phyloP scores from a whole-genome alignment of 2,797 vertebrate species.

The Phoxinus dragarum region DNA sequence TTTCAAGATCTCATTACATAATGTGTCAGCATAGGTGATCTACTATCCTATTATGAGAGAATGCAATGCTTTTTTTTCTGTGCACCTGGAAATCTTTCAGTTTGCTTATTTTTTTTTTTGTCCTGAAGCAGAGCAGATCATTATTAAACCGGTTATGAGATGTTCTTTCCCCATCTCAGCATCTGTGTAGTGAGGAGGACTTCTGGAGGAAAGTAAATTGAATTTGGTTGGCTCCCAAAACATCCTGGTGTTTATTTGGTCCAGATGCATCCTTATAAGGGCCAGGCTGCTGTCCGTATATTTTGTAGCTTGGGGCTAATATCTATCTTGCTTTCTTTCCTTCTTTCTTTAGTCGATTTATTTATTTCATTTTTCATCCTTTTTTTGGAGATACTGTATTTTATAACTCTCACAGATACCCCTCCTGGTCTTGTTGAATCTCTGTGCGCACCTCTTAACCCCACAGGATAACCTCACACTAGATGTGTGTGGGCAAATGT shows the following conservation, averaged over 20 bases:
- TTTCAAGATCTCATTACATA: background rate
- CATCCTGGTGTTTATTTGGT: constrained; percentile 41
- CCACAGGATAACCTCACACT: background rate
- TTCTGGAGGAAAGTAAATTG: constrained; percentile 59
- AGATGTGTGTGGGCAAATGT: background rate
- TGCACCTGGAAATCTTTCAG: background rate
- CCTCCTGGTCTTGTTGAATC: background rate
- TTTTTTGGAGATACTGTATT: background rate
- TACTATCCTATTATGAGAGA: background rate
- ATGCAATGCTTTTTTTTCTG: background rate
- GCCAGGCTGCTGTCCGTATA: constrained; percentile 2
- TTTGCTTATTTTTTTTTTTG: background rate
- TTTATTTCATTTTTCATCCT: background rate
- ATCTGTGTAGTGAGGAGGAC: constrained; percentile 58
- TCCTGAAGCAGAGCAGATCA: constrained; percentile 21
- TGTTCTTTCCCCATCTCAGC: constrained; percentile 43
- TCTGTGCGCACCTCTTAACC: constrained; percentile 19
- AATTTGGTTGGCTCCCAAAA: constrained; percentile 67
- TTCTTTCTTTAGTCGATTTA: background rate
- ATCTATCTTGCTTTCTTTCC: background rate
- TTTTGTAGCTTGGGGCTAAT: constrained; percentile 8
- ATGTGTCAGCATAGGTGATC: constrained; percentile 18
- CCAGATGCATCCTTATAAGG: constrained; percentile 21
- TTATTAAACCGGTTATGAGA: constrained; percentile 30
- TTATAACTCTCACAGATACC: background rate